Base-by-base conservation (phyloP, 2,888 invertebrate genomes). In the Synergus japonicus region DNA sequence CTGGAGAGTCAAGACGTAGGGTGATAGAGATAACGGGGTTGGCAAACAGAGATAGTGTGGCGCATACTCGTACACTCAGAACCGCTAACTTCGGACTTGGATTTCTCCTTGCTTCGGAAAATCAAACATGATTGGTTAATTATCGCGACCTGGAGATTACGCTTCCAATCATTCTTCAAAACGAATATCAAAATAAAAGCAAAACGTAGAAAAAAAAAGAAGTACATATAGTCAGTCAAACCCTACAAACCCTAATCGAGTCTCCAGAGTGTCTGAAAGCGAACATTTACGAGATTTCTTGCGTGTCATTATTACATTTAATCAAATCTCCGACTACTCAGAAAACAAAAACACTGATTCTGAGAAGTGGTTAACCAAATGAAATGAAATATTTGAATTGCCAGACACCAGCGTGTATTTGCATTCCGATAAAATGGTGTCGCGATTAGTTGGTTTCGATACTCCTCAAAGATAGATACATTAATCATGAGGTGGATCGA, bases 11-110 rank as follows among this genome's bases (percentile, higher is more conserved):
- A 80, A 79, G 87, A 88, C 87, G 86, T 87, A 83, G 88, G 83
- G 81, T 78, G 81, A 82, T 79, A 76, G 18, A 90, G 91, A 91
- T 91, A 91, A 91, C 91, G 88, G 91, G 89, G 89, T 90, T 90
- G 90, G 90, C 90, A 91, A 91, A 91, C 90, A 91, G 86, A 90
- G 91, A 91, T 91, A 91, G 89, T 86, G 84, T 83, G 83, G 86
- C 87, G 85, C 86, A 82, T 82, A 82, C 80, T 81, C 80, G 79
- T 79, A 82, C 78, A 77, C 79, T 80, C 37, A 54, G 49, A 54
- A 37, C 49, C 54, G 49, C 73, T 37, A 73, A 73, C 73, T 73
- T 73, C 49, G 73, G 29, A 49, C 73, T 73, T 37, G 54, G 37
- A 73, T 73, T 54, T 37, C 73, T 54, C 37, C 69, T 73, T 29